Evolutionary conservation across 1,140 invertebrate genomes (phyloP), one percentile per base, ranked within the genome.

Genomic region (Triops cancriformis): DNA sequence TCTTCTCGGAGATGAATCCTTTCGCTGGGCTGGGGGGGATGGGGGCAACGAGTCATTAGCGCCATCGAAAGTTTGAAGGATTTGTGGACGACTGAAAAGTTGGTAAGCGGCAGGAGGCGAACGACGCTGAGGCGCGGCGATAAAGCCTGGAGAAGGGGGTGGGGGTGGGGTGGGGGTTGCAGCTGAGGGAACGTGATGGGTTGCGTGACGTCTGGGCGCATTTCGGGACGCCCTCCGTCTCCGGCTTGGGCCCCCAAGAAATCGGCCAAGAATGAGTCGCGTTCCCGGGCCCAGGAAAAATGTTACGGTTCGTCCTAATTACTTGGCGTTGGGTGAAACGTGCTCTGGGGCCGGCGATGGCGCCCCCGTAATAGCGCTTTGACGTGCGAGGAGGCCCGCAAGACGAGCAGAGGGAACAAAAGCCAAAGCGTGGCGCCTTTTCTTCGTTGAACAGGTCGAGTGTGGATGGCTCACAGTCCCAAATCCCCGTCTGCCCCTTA

Each of bases 151-250:
- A 23, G 51, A 23, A 12, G 51, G 18, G 10, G 10, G 18, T 64
- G 10, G 14, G 14, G 51, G 9, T 64, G 5, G 14, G 51, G 23
- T 7, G 7, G 7, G 31, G 31, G 7, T 2, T 4, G 31, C 2
- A 37, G 31, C 31, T 37, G 9, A 6, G 23, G 51, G 51, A 64
- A 64, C 51, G 51, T 64, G 51, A 64, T 64, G 51, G 51, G 9
- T 64, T 64, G 51, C 51, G 51, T 64, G 51, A 64, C 51, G 51
- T 64, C 51, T 64, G 51, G 51, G 18, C 51, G 51, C 51, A 64
- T 64, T 64, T 64, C 18, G n/a, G 51, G 10, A 64, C 10, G 51
- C 51, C 51, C 14, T 7, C 31, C 31, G 2, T 37, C 31, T 7
- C 2, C 31, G 2, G 2, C 7, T 37, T 37, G 31, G 31, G n/a